Evolutionary conservation across 2,888 invertebrate species (phyloP).

Genomic region (Andricus quercusramuli): DNA sequence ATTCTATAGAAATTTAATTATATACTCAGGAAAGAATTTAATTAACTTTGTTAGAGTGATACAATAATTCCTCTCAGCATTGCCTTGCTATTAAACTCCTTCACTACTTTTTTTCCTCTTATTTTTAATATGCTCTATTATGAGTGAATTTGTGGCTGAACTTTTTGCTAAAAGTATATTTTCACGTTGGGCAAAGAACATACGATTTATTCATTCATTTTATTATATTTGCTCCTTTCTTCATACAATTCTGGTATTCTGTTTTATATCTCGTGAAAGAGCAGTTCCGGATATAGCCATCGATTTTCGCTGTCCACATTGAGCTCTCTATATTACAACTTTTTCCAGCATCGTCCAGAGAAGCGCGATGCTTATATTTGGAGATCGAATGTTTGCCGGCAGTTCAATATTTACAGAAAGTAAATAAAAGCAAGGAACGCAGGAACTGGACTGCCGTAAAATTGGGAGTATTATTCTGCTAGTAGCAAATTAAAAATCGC

Average conservation of each 20-base stretch:
- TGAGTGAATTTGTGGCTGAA: neutral
- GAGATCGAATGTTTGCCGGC: slow-evolving; percentile 51
- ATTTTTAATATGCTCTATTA: neutral
- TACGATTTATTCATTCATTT: neutral
- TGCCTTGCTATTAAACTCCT: neutral
- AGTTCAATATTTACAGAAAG: slow-evolving; percentile 55
- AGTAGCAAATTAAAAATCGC: slow-evolving; percentile 26
- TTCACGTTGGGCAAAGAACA: neutral
- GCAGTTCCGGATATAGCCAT: neutral
- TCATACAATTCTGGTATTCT: neutral
- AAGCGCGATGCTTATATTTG: slow-evolving; percentile 51
- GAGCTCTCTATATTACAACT: slow-evolving; percentile 26
- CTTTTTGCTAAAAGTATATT: neutral
- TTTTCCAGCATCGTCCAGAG: slow-evolving; percentile 31
- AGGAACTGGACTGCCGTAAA: slow-evolving; percentile 18
- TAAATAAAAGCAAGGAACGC: slow-evolving; percentile 19
- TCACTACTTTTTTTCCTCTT: neutral
- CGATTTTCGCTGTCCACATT: slow-evolving; percentile 3
- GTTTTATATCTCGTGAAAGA: neutral
- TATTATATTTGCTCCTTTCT: neutral
- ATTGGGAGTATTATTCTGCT: slow-evolving; percentile 10
- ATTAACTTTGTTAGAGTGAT: neutral
- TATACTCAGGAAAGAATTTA: slow-evolving; percentile 22
- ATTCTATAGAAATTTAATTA: neutral
- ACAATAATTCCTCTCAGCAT: neutral